Conservation (phyloP, 1,140 invertebrate species). For the Leptinotarsa lineolata region DNA sequence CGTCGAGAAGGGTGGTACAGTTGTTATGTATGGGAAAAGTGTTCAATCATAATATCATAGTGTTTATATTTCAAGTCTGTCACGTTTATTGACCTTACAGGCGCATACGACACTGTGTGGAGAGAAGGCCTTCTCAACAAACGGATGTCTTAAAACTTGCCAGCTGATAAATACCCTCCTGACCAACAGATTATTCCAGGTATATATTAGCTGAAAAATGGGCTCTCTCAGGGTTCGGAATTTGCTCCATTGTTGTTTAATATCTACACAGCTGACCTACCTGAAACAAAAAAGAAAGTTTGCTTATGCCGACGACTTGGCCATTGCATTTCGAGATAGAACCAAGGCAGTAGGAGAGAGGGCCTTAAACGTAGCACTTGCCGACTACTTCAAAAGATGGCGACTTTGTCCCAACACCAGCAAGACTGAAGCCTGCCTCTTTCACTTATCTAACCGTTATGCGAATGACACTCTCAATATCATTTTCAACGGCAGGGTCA, state of each 20-base stretch:
- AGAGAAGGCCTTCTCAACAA: slow-evolving; percentile 32
- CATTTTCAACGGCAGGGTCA: slow-evolving; percentile 11
- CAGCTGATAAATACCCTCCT: slow-evolving; percentile 24
- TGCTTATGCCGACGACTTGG: too few species aligned
- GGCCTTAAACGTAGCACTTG: slow-evolving; percentile 8
- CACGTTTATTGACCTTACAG: slow-evolving; percentile 29
- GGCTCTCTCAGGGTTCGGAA: slow-evolving; percentile 21
- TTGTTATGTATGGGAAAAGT: too few species aligned
- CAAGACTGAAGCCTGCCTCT: slow-evolving; percentile 13
- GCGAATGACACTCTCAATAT: too few species aligned
- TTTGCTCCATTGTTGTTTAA: slow-evolving; percentile 28
- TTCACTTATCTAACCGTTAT: slow-evolving; percentile 10
- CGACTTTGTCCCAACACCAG: slow-evolving; percentile 10
- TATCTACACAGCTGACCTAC: too few species aligned
- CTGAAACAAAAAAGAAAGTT: too few species aligned
- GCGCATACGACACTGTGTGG: slow-evolving; percentile 36
- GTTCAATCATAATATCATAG: too few species aligned
- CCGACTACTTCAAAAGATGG: slow-evolving; percentile 21
- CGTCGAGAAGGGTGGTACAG: too few species aligned
- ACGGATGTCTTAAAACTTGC: slow-evolving; percentile 27
- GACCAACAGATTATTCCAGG: slow-evolving; percentile 15
- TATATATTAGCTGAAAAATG: slow-evolving; percentile 25
- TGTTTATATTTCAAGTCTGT: too few species aligned
- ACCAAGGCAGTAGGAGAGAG: neutral
- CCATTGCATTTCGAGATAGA: too few species aligned